These are phyloP conservation scores for Papilio dardanus DNA, from an alignment of 1,140 invertebrate species.

Conservation along the genomic window DNA sequence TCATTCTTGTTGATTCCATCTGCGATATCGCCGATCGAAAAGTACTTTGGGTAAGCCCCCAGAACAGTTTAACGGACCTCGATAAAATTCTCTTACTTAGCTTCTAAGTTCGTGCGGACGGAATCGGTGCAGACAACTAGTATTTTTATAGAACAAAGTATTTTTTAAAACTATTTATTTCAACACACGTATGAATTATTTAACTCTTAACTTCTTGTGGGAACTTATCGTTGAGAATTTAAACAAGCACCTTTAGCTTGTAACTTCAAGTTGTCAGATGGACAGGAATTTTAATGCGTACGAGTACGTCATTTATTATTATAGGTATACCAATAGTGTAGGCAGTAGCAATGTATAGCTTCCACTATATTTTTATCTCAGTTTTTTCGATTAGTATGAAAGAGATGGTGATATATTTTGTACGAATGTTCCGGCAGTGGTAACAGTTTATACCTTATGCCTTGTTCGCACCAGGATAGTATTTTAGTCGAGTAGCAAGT, in stretches of 20 bases:
- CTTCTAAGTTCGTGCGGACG: too few relatives aligned
- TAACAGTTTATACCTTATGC: not conserved
- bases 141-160: not conserved
- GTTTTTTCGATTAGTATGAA: not conserved
- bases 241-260: slow-evolving; percentile 35
- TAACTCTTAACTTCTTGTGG: not conserved
- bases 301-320: slow-evolving; percentile 41
- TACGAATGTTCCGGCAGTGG: not conserved
- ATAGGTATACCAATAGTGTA: slow-evolving; percentile 46
- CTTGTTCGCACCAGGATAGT: too few relatives aligned
- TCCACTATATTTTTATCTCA: not conserved
- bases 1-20: too few relatives aligned
- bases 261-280: slow-evolving; percentile 34
- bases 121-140: not conserved
- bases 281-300: slow-evolving; percentile 40
- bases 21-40: too few relatives aligned
- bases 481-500: too few relatives aligned
- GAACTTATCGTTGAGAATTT: slow-evolving; percentile 32
- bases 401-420: not conserved
- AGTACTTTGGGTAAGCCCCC: too few relatives aligned
- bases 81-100: too few relatives aligned
- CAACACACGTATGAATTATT: not conserved
- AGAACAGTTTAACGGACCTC: too few relatives aligned
- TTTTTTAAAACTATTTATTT: not conserved
- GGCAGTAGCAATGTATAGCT: slow-evolving; percentile 42